phyloP scores from a whole-genome alignment of 2,113 vertebrate genomes.

The Baryphthengus martii region DNA sequence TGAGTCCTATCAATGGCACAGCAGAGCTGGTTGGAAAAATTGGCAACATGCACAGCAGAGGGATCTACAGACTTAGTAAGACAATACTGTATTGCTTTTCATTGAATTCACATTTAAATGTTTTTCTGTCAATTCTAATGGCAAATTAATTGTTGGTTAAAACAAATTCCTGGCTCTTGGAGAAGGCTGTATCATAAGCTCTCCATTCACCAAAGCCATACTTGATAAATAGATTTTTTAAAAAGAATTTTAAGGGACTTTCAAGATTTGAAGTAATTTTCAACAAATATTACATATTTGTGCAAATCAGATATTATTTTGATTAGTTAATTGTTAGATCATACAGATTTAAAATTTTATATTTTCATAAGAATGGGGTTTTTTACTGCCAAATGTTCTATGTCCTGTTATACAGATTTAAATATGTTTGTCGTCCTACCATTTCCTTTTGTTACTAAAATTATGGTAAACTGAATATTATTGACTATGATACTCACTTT shows the following conservation, averaged over 20 bases:
- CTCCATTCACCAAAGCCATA: neutral
- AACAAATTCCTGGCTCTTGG: slow-evolving; percentile 20
- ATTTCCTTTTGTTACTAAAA: neutral
- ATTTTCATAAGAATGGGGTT: neutral
- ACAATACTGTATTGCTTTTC: slow-evolving; percentile 9
- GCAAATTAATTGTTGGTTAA: slow-evolving; percentile 35
- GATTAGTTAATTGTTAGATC: neutral
- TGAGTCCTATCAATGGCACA: neutral
- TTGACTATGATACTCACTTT: neutral
- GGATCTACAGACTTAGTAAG: slow-evolving; percentile 48
- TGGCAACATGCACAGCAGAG: neutral
- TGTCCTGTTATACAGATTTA: neutral
- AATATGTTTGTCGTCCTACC: neutral
- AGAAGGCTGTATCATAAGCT: neutral
- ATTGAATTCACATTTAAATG: slow-evolving; percentile 28
- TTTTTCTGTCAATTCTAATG: slow-evolving; percentile 33
- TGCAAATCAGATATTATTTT: neutral
- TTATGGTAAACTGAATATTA: neutral
- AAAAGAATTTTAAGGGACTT: neutral
- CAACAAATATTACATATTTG: neutral
- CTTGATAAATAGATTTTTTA: neutral
- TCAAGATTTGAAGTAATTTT: neutral
- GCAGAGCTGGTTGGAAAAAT: neutral
- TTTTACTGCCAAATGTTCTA: neutral
- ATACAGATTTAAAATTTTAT: neutral